phyloP scores from a whole-genome alignment of 2,113 vertebrate species.

The Narcine bancroftii region DNA sequence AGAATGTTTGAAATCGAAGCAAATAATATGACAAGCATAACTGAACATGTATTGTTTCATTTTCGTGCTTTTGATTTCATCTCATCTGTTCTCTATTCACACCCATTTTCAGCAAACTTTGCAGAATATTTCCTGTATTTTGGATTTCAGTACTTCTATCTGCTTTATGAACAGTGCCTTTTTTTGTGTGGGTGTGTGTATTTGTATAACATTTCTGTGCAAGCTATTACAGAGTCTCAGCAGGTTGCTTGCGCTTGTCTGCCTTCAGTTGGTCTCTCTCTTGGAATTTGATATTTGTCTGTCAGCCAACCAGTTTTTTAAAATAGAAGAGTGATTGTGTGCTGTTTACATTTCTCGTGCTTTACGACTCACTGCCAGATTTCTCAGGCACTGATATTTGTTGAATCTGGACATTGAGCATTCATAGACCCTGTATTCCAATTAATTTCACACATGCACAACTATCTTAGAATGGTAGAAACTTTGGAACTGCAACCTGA shows the following conservation, averaged over 20 bases:
- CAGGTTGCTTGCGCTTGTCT: not conserved
- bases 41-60: not conserved
- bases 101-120: not conserved
- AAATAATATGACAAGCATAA: too few relatives aligned
- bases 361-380: not conserved
- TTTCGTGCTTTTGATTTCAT: not conserved
- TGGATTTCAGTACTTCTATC: not conserved
- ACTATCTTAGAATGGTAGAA: not conserved
- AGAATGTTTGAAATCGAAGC: too few relatives aligned
- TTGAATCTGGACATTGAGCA: not conserved
- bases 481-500: not conserved
- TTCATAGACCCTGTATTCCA: not conserved
- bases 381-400: not conserved
- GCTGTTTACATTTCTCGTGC: not conserved
- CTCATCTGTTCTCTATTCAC: not conserved
- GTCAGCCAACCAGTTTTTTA: not conserved
- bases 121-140: not conserved
- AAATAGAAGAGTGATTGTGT: not conserved
- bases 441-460: not conserved
- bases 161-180: not conserved
- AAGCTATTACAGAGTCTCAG: not conserved
- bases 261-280: too few relatives aligned
- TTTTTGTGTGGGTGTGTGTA: not conserved
- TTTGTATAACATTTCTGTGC: not conserved
- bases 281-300: not conserved